Conservation (phyloP, 1,140 invertebrate species). For the Tigriopus japonicus region DNA sequence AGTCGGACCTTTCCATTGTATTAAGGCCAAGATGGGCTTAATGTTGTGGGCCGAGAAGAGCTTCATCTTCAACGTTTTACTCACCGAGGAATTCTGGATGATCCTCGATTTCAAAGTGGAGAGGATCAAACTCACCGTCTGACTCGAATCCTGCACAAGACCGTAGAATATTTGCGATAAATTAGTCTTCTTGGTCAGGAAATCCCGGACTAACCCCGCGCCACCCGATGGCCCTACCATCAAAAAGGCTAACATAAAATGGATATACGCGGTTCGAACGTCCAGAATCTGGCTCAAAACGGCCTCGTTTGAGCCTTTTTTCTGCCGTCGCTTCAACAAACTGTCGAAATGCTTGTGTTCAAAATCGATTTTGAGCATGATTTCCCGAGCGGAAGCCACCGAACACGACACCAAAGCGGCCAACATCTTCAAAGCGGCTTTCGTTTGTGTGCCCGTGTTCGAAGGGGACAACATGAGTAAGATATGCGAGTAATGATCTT, state of each 20-base stretch:
- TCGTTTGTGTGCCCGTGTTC: neutral
- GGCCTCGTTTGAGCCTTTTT: neutral
- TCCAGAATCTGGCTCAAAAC: neutral
- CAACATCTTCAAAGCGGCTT: neutral
- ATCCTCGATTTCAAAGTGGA: neutral
- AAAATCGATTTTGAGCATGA: neutral
- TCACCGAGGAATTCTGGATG: neutral
- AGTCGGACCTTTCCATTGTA: neutral
- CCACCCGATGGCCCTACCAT: neutral
- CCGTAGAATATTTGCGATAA: neutral
- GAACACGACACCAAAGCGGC: neutral
- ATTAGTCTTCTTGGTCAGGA: neutral
- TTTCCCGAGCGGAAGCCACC: neutral
- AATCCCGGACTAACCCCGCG: neutral
- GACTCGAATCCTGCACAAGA: neutral
- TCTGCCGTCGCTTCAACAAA: neutral
- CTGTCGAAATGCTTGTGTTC: neutral
- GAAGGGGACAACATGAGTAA: neutral
- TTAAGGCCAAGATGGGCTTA: neutral
- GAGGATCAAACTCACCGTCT: neutral
- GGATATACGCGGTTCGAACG: neutral
- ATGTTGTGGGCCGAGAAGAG: neutral
- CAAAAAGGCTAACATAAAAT: neutral
- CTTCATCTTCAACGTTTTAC: neutral
- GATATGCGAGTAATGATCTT: neutral